phyloP scores from a whole-genome alignment of 92 coral and sea anemone genomes.

The Porites divaricata region DNA sequence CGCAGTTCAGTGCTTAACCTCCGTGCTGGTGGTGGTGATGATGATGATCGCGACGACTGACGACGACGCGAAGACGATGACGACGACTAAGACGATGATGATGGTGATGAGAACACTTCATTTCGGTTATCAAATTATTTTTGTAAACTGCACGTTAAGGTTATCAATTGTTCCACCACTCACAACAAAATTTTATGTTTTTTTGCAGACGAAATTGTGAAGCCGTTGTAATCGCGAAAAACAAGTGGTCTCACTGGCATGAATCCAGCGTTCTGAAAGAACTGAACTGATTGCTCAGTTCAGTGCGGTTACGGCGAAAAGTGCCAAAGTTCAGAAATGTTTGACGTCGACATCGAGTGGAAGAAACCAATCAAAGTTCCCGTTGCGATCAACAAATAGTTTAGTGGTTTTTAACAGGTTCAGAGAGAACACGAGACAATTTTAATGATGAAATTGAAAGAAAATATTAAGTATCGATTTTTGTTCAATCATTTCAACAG shows the following conservation, averaged over 20 bases:
- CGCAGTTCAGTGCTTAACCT: too few species aligned
- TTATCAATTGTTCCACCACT: too few species aligned
- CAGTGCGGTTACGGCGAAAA: neutral
- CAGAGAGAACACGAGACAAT: neutral
- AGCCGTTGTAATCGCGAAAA: conserved; percentile 15
- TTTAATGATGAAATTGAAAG: neutral
- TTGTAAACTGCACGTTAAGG: too few species aligned
- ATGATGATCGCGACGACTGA: too few species aligned
- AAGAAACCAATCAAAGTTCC: neutral
- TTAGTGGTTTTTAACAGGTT: neutral
- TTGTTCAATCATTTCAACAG: neutral
- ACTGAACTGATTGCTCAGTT: neutral
- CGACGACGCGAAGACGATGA: too few species aligned
- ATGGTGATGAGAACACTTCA: too few species aligned
- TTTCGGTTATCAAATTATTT: too few species aligned
- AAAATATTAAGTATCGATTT: neutral
- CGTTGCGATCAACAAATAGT: neutral
- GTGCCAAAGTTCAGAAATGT: neutral
- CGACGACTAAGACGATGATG: too few species aligned
- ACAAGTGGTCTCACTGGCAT: neutral
- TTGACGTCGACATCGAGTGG: neutral
- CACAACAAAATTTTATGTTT: neutral
- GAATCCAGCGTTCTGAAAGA: neutral
- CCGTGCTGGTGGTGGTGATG: too few species aligned
- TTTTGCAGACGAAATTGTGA: conserved; percentile 38